phyloP scores from a whole-genome alignment of 2,888 invertebrate genomes.

The Eupeodes latifasciatus region DNA sequence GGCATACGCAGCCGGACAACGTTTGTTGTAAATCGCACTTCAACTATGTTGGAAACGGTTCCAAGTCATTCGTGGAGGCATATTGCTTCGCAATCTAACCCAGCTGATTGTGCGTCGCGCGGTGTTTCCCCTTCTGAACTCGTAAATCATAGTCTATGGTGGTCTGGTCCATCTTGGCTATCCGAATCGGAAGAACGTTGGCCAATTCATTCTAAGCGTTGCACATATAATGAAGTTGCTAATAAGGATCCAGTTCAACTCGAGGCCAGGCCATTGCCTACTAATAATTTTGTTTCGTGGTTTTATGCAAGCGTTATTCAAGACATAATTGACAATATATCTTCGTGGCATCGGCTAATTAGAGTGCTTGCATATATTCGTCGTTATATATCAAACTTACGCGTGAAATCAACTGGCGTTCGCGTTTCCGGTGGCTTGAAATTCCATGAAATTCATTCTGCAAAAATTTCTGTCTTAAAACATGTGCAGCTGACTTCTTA shows the following conservation, averaged over 20 bases:
- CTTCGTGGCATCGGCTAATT: constrained; percentile 6
- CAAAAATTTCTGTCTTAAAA: constrained; percentile 4
- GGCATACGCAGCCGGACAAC: constrained; percentile 43
- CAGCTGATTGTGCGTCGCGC: constrained; percentile 74
- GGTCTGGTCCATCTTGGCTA: constrained; percentile 68
- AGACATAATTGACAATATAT: too few relatives aligned
- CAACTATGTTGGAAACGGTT: constrained; percentile 51
- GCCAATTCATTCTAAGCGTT: background rate
- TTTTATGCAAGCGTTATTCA: too few relatives aligned
- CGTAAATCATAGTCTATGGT: constrained; percentile 61
- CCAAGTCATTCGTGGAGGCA: constrained; percentile 62
- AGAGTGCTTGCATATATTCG: constrained; percentile 16
- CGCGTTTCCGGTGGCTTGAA: background rate
- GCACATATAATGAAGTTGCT: background rate
- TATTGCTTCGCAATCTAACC: constrained; percentile 63
- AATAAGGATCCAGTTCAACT: background rate
- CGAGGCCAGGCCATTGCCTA: background rate
- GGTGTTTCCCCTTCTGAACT: constrained; percentile 55
- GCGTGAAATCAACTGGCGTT: background rate
- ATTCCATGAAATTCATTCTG: constrained; percentile 3
- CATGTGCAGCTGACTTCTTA: background rate
- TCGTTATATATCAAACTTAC: constrained; percentile 13
- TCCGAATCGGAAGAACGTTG: background rate
- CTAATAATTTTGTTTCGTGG: background rate
- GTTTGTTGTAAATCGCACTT: constrained; percentile 61